Percentiles rank a stretch among this genome's conserved stretches.
phyloP scores from a whole-genome alignment of 2,888 invertebrate species.

The Andrena dorsata region DNA sequence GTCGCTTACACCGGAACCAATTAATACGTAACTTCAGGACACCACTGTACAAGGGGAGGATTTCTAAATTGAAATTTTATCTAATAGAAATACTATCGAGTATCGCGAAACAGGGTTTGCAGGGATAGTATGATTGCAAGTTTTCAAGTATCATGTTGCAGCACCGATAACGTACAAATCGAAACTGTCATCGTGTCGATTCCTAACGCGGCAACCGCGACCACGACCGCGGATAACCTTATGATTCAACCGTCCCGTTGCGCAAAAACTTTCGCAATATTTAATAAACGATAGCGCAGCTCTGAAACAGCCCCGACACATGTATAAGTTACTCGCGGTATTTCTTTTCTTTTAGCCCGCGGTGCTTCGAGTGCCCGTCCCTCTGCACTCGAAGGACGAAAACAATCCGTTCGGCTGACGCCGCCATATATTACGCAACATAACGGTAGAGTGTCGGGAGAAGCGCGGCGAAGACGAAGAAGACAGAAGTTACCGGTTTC shows the following conservation, averaged over 20 bases:
- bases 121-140: no score
- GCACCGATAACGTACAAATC: not conserved
- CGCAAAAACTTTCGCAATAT: conserved; percentile 12
- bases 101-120: no score
- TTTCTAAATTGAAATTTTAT: no score
- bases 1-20: no score
- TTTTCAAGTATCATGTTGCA: not conserved
- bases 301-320: conserved; percentile 31
- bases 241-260: conserved; percentile 1
- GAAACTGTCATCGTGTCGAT: not conserved
- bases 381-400: conserved; percentile 43
- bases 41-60: no score
- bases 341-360: conserved; percentile 19
- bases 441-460: conserved; percentile 63
- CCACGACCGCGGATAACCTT: conserved; percentile 5
- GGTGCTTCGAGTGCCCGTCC: conserved; percentile 26
- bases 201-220: not conserved
- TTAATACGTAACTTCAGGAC: no score
- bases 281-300: conserved; percentile 27
- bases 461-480: conserved; percentile 42
- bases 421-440: conserved; percentile 62
- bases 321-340: conserved; percentile 29
- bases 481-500: conserved; percentile 58
- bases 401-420: conserved; percentile 46
- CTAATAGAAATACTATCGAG: no score